phyloP scores from a whole-genome alignment of 2,888 invertebrate genomes.

The Cosmorhoe ocellata region DNA sequence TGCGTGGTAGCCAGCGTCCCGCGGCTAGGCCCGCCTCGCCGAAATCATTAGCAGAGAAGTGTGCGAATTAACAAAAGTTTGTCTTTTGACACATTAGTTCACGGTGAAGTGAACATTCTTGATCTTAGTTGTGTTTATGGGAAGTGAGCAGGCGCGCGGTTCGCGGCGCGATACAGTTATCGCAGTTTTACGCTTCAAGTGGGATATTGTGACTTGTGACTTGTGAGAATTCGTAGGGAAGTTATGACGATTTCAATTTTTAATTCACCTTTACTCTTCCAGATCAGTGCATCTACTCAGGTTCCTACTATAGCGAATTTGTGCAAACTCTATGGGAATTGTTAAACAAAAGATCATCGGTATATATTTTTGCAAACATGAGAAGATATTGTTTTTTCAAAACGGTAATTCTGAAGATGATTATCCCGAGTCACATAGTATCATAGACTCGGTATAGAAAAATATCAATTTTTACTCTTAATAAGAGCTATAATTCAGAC shows the following conservation, averaged over 20 bases:
- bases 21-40: conserved; percentile 36
- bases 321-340: not conserved
- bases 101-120: conserved; percentile 70
- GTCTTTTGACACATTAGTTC: conserved; percentile 61
- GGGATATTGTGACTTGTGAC: conserved; percentile 41
- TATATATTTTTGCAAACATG: too few species aligned
- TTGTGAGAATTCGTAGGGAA: conserved; percentile 11
- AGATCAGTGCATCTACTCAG: conserved; percentile 7
- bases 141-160: conserved; percentile 60
- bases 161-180: conserved; percentile 47
- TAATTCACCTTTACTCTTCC: conserved; percentile 11
- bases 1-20: conserved; percentile 41
- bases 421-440: too few species aligned
- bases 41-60: conserved; percentile 48
- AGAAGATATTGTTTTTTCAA: too few species aligned
- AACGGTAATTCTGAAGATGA: too few species aligned
- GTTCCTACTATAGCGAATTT: not conserved
- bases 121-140: conserved; percentile 66
- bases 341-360: too few species aligned
- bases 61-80: conserved; percentile 52
- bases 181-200: conserved; percentile 48
- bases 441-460: too few species aligned
- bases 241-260: not conserved
- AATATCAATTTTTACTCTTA: too few species aligned
- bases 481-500: too few species aligned